Evolutionary conservation across 1,140 invertebrate species (phyloP), one percentile per base, ranked within the genome.

Genomic region (Tetramorium alpestre): DNA sequence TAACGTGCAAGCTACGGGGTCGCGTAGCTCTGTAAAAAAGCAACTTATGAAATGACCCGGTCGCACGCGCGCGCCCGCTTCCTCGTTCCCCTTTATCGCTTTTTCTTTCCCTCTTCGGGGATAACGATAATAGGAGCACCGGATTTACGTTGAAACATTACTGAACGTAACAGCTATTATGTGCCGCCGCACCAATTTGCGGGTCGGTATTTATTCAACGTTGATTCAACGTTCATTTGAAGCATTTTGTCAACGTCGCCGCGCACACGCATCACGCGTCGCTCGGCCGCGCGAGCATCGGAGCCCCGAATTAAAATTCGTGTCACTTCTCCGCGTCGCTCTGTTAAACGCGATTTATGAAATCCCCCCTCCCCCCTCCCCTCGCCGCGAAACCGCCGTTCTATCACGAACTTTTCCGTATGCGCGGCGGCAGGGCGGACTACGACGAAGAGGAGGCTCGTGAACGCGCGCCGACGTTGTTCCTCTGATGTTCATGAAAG

Each of bases 401-500:
- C 49, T 69, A 54, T 49, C 69, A 5, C n/a, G 7, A 73, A 84
- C 18, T 73, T 72, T 84, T 84, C 80, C 69, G 69, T 81, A 81
- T 81, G 54, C 80, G 69, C 54, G 18, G n/a, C 62, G 62, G 62
- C 47, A 18, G 44, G 49, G 28, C n/a, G 72, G n/a, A 3, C 4
- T 41, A 16, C 51, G 44, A 22, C n/a, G 49, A 16, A 51, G 6
- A 10, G 44, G 60, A 33, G n/a, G 13, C 60, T 41, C 64, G 69
- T 47, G 73, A 47, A 54, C 87, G 47, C 82, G 65, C 80, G 70
- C 87, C 87, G 88, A 85, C 84, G 78, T 77, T 84, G 60, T 73
- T 73, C 80, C 80, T 25, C 65, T 69, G 47, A 69, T 69, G 62
- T 73, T 88, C 77, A 85, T 90, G 89, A 90, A 90, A 90, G 89